Evolutionary conservation across 2,797 vertebrate genomes (phyloP).

Genomic region (Myotis myotis): DNA sequence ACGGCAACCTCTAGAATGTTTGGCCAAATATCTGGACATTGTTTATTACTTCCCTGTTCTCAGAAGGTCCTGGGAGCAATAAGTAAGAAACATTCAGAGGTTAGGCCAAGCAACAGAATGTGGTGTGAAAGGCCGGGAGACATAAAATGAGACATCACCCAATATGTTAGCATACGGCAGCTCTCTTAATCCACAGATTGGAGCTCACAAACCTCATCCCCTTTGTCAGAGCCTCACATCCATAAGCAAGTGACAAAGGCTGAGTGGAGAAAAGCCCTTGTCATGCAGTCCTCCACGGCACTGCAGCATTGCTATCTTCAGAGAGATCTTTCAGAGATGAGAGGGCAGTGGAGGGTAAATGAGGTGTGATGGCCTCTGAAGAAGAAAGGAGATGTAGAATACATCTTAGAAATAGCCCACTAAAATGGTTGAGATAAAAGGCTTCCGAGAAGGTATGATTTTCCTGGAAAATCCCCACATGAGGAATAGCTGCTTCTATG

Average conservation of each 20-base stretch:
- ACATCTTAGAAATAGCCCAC: neutral
- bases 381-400: neutral
- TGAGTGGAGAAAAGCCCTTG: neutral
- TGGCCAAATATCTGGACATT: neutral
- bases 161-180: neutral
- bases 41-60: neutral
- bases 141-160: neutral
- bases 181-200: neutral
- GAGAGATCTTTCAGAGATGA: neutral
- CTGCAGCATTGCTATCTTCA: neutral
- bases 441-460: neutral
- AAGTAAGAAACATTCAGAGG: too few species aligned
- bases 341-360: neutral
- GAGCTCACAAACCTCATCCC: neutral
- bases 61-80: too few species aligned
- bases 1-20: neutral
- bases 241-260: neutral
- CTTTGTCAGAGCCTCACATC: neutral
- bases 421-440: neutral
- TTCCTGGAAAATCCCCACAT: neutral
- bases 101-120: too few species aligned
- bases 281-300: neutral
- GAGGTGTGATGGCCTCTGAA: neutral
- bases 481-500: neutral
- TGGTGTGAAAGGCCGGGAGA: neutral